Base-by-base conservation (phyloP, 1,140 invertebrate genomes). In the Episyrphus balteatus region DNA sequence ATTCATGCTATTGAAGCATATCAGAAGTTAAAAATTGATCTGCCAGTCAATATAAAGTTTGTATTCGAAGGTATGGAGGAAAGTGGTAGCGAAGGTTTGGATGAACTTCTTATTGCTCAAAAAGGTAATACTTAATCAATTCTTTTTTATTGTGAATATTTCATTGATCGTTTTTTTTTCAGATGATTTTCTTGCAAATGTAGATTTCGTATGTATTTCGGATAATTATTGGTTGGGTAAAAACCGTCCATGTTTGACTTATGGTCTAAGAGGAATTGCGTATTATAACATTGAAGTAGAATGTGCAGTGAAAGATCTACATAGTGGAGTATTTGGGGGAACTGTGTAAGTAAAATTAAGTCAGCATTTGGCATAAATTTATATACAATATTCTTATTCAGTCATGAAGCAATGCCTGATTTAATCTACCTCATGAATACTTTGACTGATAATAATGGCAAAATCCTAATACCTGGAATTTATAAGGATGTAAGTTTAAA, bases 141-240 rank as follows among this genome's bases (percentile, higher is more conserved):
- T 5, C 3, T 26, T 8, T 26, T 5, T 5, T 26, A 75, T 83
- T 47, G 72, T 69, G 5, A 44, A 44, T 10, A 44, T 13, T 30
- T 31, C 5, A 12, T 13, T 2, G 2, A 26, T 2, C 31, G 21
- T 30, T 68, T 73, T 46, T 70, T 70, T 7, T 26, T 8, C 8
- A 26, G 70, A 76, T 51, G 77, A 77, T 14, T 98, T 96, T 66
- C 75, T 98, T 13, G 75, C 81, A 46, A 76, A 80, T 64, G 81
- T 94, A 1, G 94, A 98, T 68, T 97, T 82, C 73, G 90, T 97
- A 30, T 98, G 93, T 66, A 98, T 99, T 59, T 97, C 93, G 37
- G 96, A 99, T 64, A 99, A 98, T 73, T 99, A 98, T 62, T 99
- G 95, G 96, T 69, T 99, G 15, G 95, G 95, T 8, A 98, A 86